Base-by-base conservation (phyloP, 2,888 invertebrate species). In the Drosophila hamatofila region DNA sequence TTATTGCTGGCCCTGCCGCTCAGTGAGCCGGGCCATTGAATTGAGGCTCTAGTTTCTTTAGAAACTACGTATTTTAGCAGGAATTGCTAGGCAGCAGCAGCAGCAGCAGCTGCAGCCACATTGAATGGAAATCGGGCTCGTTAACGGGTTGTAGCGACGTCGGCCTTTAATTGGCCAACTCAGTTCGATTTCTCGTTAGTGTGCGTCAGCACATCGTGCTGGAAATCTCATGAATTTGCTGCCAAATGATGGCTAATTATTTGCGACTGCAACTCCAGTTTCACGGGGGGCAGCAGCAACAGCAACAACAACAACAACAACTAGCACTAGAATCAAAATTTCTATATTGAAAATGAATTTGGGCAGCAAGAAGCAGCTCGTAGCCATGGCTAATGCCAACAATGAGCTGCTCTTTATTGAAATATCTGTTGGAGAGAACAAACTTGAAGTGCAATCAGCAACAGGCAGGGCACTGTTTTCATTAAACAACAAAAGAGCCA, bases 401-500 rank as follows among this genome's bases (percentile, higher is more conserved):
- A 83, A 84, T 73, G 68, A 51, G 51, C 23, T 41, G 58, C 51
- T 54, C 25, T 62, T 71, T 57, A 84, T 78, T 75, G 70, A 71
- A 61, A 65, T 72, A 78, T 72, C 78, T 81, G 75, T 78, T 65
- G 76, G 56, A 57, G 69, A 44, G 52, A 55, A 23, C 55, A 61
- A 85, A 59, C 62, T 65, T 71, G 52, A 55, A 75, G 67, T 75
- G 85, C 78, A 81, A 81, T 81, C 86, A 70, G 60, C 67, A 65
- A 48, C 48, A 72, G 61, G 55, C 44, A 27, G 64, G 63, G 44
- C 44, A 44, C 44, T 68, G 83, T 83, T 83, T 75, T 75, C 78
- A 83, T 83, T 86, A 81, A 39, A 49, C 58, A 68, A 73, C 76
- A 83, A 76, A 76, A 23, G 57, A 54, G 27, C 23, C 51, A 54